Base-by-base conservation (phyloP, 2,888 invertebrate species). In the Cryptophagus acutangulus region DNA sequence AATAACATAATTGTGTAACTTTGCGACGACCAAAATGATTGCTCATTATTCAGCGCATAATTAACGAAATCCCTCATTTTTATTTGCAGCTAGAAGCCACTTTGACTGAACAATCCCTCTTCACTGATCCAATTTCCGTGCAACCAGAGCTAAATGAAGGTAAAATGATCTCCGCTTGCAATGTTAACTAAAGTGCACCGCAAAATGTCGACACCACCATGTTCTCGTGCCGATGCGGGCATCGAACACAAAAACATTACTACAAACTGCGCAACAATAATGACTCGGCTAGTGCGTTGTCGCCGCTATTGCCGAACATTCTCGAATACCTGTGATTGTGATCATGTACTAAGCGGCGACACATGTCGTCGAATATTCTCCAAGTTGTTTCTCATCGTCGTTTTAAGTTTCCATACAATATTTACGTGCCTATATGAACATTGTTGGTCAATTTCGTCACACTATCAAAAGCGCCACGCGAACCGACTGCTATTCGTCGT, bases 341-440 rank as follows among this genome's bases (percentile, higher is more conserved):
- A 3, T 15, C 15, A 16, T 31, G 31, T 15, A 15, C 50, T 49
- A 45, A 46, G 51, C 45, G 47, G 47, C 48, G 40, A 49, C 44
- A 46, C 52, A 56, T 51, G 55, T 54, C 55, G 53, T 48, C 35
- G 44, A 42, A 29, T 38, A 42, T 38, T 40, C 36, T 16, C 17
- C 17, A 41, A 50, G 47, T 51, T 49, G 42, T 51, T 42, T 48
- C 55, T 54, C 53, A 49, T 44, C n/a, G n/a, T 58, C 51, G 40
- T 52, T 40, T 46, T 59, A 61, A 59, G 59, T 59, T 58, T 63
- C 48, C 57, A 61, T 56, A 63, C 58, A 55, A 59, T 54, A 55
- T 57, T 55, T 56, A 61, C 58, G 66, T 66, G 66, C 66, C 65
- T 66, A 61, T 59, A 61, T 55, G 54, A 49, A 50, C 43, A 45